Percentiles rank a stretch among this genome's conserved stretches.
phyloP scores from a whole-genome alignment of 2,113 vertebrate genomes.

The Melierax canorus region DNA sequence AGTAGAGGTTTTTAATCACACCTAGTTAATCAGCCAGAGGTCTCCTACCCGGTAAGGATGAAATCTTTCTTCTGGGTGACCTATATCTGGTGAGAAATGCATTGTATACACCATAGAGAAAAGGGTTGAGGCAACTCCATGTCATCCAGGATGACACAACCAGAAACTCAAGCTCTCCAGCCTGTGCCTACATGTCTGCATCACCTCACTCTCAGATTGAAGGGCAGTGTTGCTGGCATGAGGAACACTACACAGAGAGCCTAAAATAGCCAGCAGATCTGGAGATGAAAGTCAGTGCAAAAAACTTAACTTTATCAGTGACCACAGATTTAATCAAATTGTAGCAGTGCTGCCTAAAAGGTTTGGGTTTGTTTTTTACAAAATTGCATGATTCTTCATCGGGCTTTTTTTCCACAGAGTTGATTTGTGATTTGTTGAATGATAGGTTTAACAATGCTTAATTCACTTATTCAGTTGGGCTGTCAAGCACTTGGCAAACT shows the following conservation, averaged over 20 bases:
- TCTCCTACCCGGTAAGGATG: background rate
- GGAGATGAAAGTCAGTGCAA: background rate
- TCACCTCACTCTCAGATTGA: background rate
- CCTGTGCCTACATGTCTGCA: rapidly evolving
- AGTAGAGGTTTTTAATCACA: background rate
- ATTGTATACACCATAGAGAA: background rate
- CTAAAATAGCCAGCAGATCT: background rate
- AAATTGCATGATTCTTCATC: background rate
- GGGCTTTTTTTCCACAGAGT: background rate
- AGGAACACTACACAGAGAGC: background rate
- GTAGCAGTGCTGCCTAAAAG: background rate
- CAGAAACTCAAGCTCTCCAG: background rate
- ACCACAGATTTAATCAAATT: background rate
- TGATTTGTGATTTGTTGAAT: background rate
- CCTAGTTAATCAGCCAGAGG: background rate
- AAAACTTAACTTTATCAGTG: background rate
- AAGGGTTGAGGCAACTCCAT: background rate
- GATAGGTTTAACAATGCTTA: background rate
- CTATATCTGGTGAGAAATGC: background rate
- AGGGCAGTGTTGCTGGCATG: background rate
- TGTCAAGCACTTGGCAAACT: background rate
- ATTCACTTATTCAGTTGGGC: background rate
- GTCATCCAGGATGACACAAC: background rate
- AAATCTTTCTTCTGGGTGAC: background rate
- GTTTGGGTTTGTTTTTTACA: background rate